These are phyloP conservation scores for Sebastes nivosus DNA, from an alignment of 2,797 vertebrate genomes.

Conservation along the genomic window DNA sequence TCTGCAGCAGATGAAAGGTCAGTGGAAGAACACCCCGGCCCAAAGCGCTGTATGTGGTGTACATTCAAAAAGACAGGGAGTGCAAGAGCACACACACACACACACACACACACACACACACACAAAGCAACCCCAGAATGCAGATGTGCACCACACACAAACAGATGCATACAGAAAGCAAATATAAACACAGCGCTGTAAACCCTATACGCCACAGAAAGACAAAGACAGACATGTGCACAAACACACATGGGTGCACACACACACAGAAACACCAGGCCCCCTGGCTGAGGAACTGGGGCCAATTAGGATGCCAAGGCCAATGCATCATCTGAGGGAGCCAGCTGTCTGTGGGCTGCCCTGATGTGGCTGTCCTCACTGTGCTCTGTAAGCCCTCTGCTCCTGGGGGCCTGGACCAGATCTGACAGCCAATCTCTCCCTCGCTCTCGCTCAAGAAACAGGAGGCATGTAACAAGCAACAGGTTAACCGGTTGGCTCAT, in stretches of 20 bases:
- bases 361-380: slow-evolving; percentile 68
- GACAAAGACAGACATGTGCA: slow-evolving; percentile 35
- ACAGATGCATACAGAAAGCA: slow-evolving; percentile 14
- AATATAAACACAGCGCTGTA: slow-evolving; percentile 22
- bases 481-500: slow-evolving; percentile 41
- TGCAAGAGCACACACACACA: slow-evolving; percentile 4
- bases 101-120: slow-evolving; percentile 22
- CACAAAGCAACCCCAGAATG: slow-evolving; percentile 10
- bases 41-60: slow-evolving; percentile 28
- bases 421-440: slow-evolving; percentile 38
- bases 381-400: slow-evolving; percentile 60
- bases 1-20: slow-evolving; percentile 65
- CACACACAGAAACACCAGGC: slow-evolving; percentile 51
- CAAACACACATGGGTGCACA: slow-evolving; percentile 35
- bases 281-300: slow-evolving; percentile 63
- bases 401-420: slow-evolving; percentile 57
- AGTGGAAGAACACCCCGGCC: slow-evolving; percentile 48
- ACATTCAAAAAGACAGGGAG: slow-evolving; percentile 48
- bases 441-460: not conserved
- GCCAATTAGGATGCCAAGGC: slow-evolving; percentile 79
- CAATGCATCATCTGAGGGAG: slow-evolving; percentile 72
- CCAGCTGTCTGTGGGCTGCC: slow-evolving; percentile 76
- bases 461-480: slow-evolving; percentile 46
- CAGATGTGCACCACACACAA: slow-evolving; percentile 27
- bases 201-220: not conserved